Evolutionary conservation across 2,113 vertebrate genomes (phyloP), one percentile per base, ranked within the genome.

Genomic region (Otocyon megalotis): DNA sequence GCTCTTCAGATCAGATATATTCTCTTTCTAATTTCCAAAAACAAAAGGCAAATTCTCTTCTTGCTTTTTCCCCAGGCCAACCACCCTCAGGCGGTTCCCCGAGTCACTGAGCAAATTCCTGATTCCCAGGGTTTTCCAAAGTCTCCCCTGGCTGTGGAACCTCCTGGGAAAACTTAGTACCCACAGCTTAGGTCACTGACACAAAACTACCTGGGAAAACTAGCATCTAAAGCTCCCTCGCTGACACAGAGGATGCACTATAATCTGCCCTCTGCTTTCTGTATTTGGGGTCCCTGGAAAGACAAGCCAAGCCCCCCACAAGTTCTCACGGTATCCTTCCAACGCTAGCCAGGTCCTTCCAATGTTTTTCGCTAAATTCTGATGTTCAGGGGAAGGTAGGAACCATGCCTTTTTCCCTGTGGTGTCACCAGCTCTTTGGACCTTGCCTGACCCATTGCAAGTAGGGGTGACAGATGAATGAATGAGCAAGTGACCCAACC

Each of bases 181-280:
- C 2, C 1, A n/a, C 14, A 26, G 50, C 8, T 28, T 9, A 48
- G 0, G 58, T 26, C 88, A 74, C 16, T 13, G 15, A 50, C 48
- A 43, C 3, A 65, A 32, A 76, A 16, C 50, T 26, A 37, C n/a
- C 43, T 3, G 30, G 24, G 48, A 32, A 83, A 79, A 77, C 8
- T 35, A 43, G 13, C 5, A 26, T 12, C 50, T 19, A 7, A 30
- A 54, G 20, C 20, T n/a, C 15, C 10, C 15, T 43, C n/a, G 26
- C 2, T 32, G n/a, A 9, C n/a, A 12, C 12, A 16, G 22, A 37
- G 30, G 9, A 9, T 17, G 3, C 10, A 10, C n/a, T 6, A 48
- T 2, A 43, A 9, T 28, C 2, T 16, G 28, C 56, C 16, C 16
- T 74, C 19, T 56, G 48, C 56, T 30, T 2, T 82, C 24, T 83